Base-by-base conservation (phyloP, 2,797 vertebrate species). In the Malacoctenus gilli region DNA sequence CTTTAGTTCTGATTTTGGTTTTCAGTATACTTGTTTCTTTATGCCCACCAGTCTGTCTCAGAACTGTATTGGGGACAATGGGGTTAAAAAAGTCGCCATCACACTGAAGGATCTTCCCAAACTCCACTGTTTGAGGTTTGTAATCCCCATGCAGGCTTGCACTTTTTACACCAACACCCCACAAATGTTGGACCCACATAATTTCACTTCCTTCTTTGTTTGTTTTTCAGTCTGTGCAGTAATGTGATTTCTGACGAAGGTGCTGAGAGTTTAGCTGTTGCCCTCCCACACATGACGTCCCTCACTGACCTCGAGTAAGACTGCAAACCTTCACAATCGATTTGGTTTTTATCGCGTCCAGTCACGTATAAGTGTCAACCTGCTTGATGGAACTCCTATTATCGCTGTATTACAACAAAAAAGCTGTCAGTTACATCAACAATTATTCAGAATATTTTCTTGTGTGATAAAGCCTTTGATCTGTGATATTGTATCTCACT, bases 201-300 rank as follows among this genome's bases (percentile, higher is more conserved):
- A 23, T 81, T 52, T 74, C 70, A 75, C 67, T 72, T 79, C 68
- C 53, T 28, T 31, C 34, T 23, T 21, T 69, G 42, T 79, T 42
- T 77, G 44, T 39, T 4, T 75, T 59, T 39, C 88, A 98, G 96
- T 68, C 85, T 98, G 30, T 96, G 95, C 79, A 94, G 95, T 35
- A 98, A 98, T 21, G 75, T 85, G 68, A 96, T 98, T 60, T 89
- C 90, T 22, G 96, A 98, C 4, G 60, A 42, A 48, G 96, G 96
- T 57, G 95, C 95, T 0, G 89, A 93, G 84, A 91, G 89, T 72
- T 85, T 98, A 74, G 95, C 96, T 0, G 83, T 82, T 1, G 89
- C 84, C 38, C 92, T 98, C 61, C 95, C 95, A 1, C 82, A 76
- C 23, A 92, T 96, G 92, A 61, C 48, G 9, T 92, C 92, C 1